phyloP scores from a whole-genome alignment of 2,888 invertebrate genomes.

The Cremastinae sp. region DNA sequence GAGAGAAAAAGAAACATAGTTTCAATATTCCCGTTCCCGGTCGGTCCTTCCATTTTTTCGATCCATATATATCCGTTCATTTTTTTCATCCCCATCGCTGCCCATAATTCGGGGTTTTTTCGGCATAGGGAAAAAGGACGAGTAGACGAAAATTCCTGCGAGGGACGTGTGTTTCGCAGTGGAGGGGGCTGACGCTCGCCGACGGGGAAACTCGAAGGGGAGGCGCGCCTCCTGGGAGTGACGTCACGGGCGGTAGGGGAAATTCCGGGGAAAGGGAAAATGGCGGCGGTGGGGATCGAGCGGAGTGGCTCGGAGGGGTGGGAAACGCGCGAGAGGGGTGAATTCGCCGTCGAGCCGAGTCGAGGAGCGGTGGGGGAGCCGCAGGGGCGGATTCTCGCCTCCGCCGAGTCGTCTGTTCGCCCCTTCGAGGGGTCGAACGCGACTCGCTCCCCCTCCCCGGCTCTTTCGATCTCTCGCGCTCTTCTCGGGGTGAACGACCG shows the following conservation, averaged over 20 bases:
- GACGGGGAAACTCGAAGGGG: constrained; percentile 54
- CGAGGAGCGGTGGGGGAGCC: constrained; percentile 55
- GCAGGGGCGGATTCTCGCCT: constrained; percentile 39
- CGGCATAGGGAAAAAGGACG: too few relatives aligned
- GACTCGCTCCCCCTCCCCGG: background rate
- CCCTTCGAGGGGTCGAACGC: constrained; percentile 49
- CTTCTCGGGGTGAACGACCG: constrained; percentile 78
- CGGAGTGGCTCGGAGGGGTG: constrained; percentile 33
- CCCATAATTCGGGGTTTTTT: too few relatives aligned
- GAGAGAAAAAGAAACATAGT: too few relatives aligned
- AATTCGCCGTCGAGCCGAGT: constrained; percentile 36
- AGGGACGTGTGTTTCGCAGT: background rate
- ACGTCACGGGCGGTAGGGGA: constrained; percentile 69
- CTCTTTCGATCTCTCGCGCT: constrained; percentile 38
- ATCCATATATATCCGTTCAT: too few relatives aligned
- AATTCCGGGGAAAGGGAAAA: constrained; percentile 56
- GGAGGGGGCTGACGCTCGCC: constrained; percentile 32
- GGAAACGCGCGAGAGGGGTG: constrained; percentile 52
- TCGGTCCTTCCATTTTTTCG: too few relatives aligned
- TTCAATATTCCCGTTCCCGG: too few relatives aligned
- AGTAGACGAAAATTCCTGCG: constrained; percentile 49
- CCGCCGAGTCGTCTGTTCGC: constrained; percentile 17
- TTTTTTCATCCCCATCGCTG: background rate
- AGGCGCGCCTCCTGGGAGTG: constrained; percentile 64
- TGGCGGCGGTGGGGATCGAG: constrained; percentile 54